Base-by-base conservation (phyloP, 2,888 invertebrate species). In the Baronia brevicornis region DNA sequence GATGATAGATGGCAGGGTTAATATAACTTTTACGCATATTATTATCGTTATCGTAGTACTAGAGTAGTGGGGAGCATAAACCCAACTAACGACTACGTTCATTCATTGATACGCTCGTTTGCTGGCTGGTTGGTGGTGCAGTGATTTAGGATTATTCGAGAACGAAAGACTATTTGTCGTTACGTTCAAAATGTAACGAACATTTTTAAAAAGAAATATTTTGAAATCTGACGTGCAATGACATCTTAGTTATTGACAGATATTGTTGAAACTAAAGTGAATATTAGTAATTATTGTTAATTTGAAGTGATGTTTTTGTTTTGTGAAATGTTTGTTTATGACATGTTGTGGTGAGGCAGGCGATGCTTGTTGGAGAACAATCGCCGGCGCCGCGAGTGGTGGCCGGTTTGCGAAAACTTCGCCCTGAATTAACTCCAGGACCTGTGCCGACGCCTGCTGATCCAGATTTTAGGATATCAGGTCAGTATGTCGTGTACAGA, bases 351-450 rank as follows among this genome's bases (percentile, higher is more conserved):
- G 60, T 68, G 61, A 46, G n/a, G n/a, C 38, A 63, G 66, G 74
- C 60, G 56, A 82, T 82, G 82, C 73, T 82, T 53, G 80, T 82
- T 56, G 80, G 82, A 41, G 82, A 84, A 60, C 79, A 71, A 46
- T 75, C 82, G 47, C 82, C 82, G 78, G 82, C 82, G 57, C 82
- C 82, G 53, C 75, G 82, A 44, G 82, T 84, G 80, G 82, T 84
- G 72, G 82, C 82, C 70, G 82, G 82, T 46, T 58, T 84, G 48
- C 68, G 79, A 58, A 84, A 84, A 59, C 70, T 82, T 25, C 71
- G 73, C 36, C 82, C 82, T 33, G 82, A 84, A 60, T 52, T 84
- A 36, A 82, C 82, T 34, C 82, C 82, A 37, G 80, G 74, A 51
- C 82, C 82, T 26, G 53, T 70, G 21, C 69, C 70, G 5, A 70